Base-by-base conservation (phyloP, 2,888 invertebrate species). In the Craniophora ligustri region DNA sequence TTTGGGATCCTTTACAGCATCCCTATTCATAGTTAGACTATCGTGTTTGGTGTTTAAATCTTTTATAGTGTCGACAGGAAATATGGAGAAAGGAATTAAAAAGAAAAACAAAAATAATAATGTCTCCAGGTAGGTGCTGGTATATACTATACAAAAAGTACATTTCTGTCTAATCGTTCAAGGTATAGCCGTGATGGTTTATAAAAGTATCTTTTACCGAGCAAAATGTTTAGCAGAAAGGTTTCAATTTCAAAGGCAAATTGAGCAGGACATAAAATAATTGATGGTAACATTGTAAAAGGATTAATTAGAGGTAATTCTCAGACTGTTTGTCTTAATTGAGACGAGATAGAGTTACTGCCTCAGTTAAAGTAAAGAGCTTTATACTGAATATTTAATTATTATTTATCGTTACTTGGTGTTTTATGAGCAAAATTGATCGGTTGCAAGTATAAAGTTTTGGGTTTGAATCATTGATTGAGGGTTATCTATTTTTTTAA, bases 281-380 rank as follows among this genome's bases (percentile, higher is more conserved):
- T 54, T 31, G 53, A 54, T 14, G 47, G 40, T 36, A 41, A 30
- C 32, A 38, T 32, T 56, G 39, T 53, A 14, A 13, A 1, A 34
- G 28, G 26, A 58, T 40, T 67, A 34, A 72, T 63, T 59, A 56
- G 26, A 35, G 45, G 21, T 44, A 11, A 21, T 55, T 60, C 56
- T 40, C 57, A 46, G 44, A 42, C 42, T 47, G 50, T 16, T 14
- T 46, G 8, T 14, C 11, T 32, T 67, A 41, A 51, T 64, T 67
- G 42, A n/a, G 14, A 34, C 7, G 7, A 38, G 44, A 32, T 63
- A 13, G 21, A 39, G 30, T 57, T 66, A 57, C 45, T 13, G 39
- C 51, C 47, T 36, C 19, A 8, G 30, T 36, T 19, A 14, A 13
- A 45, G n/a, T 19, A 14, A 13, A 45, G n/a, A 34, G 11, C 2